A percentile compares a stretch with the other conserved stretches of the same genome.
These are phyloP conservation scores for Copidosoma aretas DNA, from an alignment of 2,888 invertebrate species.

Conservation along the genomic window DNA sequence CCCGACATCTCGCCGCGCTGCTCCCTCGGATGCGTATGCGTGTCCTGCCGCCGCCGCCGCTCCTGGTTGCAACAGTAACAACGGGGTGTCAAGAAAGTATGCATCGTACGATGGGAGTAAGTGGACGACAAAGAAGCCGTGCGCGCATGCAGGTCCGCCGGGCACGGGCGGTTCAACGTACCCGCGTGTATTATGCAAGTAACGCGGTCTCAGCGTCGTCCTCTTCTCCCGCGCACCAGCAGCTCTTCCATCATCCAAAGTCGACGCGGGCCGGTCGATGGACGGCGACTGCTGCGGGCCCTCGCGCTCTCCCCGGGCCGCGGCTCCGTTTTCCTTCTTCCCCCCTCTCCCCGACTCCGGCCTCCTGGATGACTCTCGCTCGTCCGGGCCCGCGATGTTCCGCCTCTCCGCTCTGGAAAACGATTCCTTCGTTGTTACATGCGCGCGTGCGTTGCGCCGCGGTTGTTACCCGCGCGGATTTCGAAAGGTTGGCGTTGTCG, in stretches of 20 bases:
- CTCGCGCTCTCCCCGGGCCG: neutral
- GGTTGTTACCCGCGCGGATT: too few species aligned
- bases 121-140: too few species aligned
- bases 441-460: too few species aligned
- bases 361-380: neutral
- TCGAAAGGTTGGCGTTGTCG: neutral
- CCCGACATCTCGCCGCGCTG: slow-evolving; percentile 45
- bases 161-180: too few species aligned
- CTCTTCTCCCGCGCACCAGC: too few species aligned
- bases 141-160: too few species aligned
- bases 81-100: too few species aligned
- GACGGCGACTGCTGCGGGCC: slow-evolving; percentile 6
- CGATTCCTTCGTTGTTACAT: neutral
- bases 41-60: neutral
- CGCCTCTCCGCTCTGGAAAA: neutral
- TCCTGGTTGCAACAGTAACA: slow-evolving; percentile 2
- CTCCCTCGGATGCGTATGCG: neutral
- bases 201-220: too few species aligned
- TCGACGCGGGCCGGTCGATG: slow-evolving; percentile 7
- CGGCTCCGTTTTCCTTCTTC: neutral
- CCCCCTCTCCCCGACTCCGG: neutral
- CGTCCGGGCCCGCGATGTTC: neutral
- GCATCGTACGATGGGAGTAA: too few species aligned
- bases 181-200: too few species aligned
- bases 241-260: too few species aligned